Percentiles rank a stretch among this genome's conserved stretches.
Conservation (phyloP, 2,113 vertebrate species). For the Myrmophylax atrothorax region DNA sequence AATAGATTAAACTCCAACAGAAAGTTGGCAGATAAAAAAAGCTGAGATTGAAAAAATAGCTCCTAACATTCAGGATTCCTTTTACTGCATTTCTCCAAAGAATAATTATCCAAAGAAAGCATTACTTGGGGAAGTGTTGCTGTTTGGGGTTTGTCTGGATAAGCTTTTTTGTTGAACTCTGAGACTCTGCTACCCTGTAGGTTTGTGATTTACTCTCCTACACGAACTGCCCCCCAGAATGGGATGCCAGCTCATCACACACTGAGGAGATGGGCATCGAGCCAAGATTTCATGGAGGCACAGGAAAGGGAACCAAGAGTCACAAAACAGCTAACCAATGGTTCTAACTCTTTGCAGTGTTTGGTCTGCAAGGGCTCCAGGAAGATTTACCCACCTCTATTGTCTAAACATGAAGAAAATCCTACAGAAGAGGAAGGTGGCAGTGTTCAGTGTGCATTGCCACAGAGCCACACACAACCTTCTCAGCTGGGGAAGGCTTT, state of each 20-base stretch:
- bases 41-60: background rate
- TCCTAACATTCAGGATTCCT: background rate
- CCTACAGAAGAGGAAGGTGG: background rate
- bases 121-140: background rate
- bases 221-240: background rate
- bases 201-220: background rate
- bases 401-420: background rate
- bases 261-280: background rate
- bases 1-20: constrained; percentile 8
- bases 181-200: background rate
- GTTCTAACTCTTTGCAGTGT: background rate
- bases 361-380: background rate
- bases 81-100: background rate
- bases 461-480: background rate
- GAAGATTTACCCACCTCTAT: background rate
- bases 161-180: background rate
- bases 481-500: background rate
- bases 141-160: background rate
- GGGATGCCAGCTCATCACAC: background rate
- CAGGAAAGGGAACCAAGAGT: background rate
- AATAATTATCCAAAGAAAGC: background rate
- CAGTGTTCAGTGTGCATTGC: background rate
- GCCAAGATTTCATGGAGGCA: background rate
- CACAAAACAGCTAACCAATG: background rate
- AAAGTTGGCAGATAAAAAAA: background rate